phyloP scores from a whole-genome alignment of 2,797 vertebrate species.

The Bucorvus abyssinicus region DNA sequence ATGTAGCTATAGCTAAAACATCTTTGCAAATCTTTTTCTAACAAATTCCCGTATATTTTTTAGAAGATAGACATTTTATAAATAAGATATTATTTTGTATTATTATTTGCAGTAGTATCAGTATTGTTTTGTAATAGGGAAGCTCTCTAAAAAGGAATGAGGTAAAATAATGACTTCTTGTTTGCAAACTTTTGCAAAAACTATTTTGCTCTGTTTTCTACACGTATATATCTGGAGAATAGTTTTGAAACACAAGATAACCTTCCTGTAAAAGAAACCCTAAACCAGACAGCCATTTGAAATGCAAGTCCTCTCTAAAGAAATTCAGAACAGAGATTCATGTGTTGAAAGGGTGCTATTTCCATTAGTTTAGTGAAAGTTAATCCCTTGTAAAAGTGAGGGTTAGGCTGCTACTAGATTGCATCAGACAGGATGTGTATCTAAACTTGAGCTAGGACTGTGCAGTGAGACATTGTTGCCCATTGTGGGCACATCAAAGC shows the following conservation, averaged over 20 bases:
- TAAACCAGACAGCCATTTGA: not conserved
- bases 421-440: conserved; percentile 9
- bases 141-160: not conserved
- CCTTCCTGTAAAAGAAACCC: not conserved
- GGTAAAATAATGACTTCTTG: not conserved
- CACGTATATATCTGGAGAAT: not conserved
- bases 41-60: not conserved
- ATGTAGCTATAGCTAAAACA: not conserved
- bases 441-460: not conserved
- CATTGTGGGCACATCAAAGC: conserved; percentile 6
- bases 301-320: not conserved
- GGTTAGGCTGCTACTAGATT: not conserved
- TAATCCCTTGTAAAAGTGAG: conserved; percentile 21
- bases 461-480: not conserved
- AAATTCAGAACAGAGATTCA: not conserved
- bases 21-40: not conserved
- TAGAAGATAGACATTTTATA: not conserved
- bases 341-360: not conserved
- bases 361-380: not conserved
- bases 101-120: not conserved
- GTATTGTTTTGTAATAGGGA: not conserved
- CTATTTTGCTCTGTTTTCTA: not conserved
- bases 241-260: not conserved
- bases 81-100: not conserved
- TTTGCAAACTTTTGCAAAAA: not conserved